phyloP scores from a whole-genome alignment of 2,888 invertebrate species.

The Oscheius sp. region DNA sequence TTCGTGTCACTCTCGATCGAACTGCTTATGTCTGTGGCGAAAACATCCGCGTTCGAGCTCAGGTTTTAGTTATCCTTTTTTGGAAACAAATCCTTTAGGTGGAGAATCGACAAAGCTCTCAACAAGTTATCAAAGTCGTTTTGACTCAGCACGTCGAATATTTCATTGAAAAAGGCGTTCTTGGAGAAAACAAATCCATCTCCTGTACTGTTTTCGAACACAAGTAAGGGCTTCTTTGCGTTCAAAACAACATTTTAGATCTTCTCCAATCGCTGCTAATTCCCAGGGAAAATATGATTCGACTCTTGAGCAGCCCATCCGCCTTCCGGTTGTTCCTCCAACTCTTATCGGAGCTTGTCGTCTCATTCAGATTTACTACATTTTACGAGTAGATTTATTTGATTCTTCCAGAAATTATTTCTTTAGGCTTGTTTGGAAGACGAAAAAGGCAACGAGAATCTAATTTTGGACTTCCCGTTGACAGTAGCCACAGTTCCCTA shows the following conservation, averaged over 20 bases:
- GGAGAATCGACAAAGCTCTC: slow-evolving; percentile 50
- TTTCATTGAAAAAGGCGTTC: slow-evolving; percentile 80
- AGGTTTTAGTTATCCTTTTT: slow-evolving; percentile 75
- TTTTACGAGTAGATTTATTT: slow-evolving; percentile 76
- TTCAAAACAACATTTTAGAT: slow-evolving; percentile 39
- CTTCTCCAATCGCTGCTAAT: slow-evolving; percentile 61
- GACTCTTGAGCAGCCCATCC: slow-evolving; percentile 76
- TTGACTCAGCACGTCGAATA: slow-evolving; percentile 77
- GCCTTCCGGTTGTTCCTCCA: slow-evolving; percentile 81
- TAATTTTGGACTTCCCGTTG: slow-evolving; percentile 81
- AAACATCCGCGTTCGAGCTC: slow-evolving; percentile 61
- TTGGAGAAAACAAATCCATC: slow-evolving; percentile 79
- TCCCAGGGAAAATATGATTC: slow-evolving; percentile 75
- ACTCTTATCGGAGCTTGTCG: slow-evolving; percentile 80
- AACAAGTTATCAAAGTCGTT: slow-evolving; percentile 51
- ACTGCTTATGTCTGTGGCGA: slow-evolving; percentile 78
- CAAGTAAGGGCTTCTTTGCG: slow-evolving; percentile 67
- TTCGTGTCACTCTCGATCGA: slow-evolving; percentile 79
- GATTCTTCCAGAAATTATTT: background rate
- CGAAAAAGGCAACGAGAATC: slow-evolving; percentile 79
- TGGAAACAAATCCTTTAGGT: slow-evolving; percentile 37
- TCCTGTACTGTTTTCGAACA: slow-evolving; percentile 80
- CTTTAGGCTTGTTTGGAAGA: slow-evolving; percentile 78
- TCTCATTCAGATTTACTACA: slow-evolving; percentile 80
- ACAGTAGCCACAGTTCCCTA: slow-evolving; percentile 81